phyloP scores from a whole-genome alignment of 64 coral and sea anemone species.

The Porites australiensis region DNA sequence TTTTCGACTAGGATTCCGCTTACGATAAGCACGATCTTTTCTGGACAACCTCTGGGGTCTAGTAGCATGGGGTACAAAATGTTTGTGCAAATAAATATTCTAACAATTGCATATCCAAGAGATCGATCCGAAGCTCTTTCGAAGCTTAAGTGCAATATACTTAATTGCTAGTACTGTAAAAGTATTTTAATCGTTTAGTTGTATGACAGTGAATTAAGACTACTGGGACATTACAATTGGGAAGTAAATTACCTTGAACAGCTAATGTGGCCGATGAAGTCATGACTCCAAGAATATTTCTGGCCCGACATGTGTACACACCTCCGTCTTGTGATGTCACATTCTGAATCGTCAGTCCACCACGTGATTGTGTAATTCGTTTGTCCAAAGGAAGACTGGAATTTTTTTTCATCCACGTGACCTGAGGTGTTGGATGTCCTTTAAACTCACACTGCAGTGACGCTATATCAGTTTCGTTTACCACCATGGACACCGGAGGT shows the following conservation, averaged over 20 bases:
- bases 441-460: slow-evolving; percentile 46
- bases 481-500: slow-evolving; percentile 39
- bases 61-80: no score
- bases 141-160: no score
- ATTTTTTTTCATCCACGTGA: slow-evolving; percentile 65
- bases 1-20: no score
- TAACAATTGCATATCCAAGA: no score
- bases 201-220: not conserved
- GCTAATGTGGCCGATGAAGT: slow-evolving; percentile 1
- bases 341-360: not conserved
- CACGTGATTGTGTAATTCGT: slow-evolving; percentile 7
- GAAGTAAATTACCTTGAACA: slow-evolving; percentile 32
- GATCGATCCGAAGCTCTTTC: no score
- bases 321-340: slow-evolving; percentile 44
- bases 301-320: slow-evolving; percentile 23
- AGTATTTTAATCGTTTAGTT: not conserved
- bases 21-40: no score
- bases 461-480: slow-evolving; percentile 32
- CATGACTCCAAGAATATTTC: slow-evolving; percentile 37
- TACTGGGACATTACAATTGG: not conserved
- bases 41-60: no score
- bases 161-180: no score
- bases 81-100: no score
- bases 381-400: not conserved
- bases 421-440: slow-evolving; percentile 61